Base-by-base conservation (phyloP, 2,113 vertebrate genomes). In the Corythaeola cristata region DNA sequence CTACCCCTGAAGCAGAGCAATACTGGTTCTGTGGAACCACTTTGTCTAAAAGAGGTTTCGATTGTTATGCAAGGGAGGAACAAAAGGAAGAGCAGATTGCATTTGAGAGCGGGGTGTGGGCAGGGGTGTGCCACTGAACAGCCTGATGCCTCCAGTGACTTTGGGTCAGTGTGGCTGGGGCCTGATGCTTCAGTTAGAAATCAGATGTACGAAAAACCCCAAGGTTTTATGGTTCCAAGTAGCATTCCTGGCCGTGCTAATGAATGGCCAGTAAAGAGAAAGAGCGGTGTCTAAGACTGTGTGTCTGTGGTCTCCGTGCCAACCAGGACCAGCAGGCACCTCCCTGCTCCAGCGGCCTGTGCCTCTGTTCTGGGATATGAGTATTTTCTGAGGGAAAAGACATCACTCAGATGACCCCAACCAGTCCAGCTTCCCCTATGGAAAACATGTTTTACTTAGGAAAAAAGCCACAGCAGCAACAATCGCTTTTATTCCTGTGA, bases 401-500 rank as follows among this genome's bases (percentile, higher is more conserved):
- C 47, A 35, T 52, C 2, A 4, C 73, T 67, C n/a, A 8, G 9
- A 35, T 64, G 15, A 60, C 35, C 63, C 52, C 30, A 74, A 41
- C 16, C 47, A 67, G 11, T n/a, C 53, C 67, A 18, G 24, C 22
- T 49, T 76, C 45, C 82, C 60, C 62, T 41, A 22, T 3, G 23
- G 41, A 67, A 88, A 88, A 83, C 4, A 76, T 15, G 45, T 37
- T 81, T 94, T 22, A 72, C 44, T 82, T 59, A 13, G 20, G 60
- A 75, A 95, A 39, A 88, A 87, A 45, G 77, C 81, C 62, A 89
- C n/a, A 79, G 68, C 37, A 86, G 50, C 69, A 88, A 55, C 59
- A 73, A 41, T 50, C 26, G 1, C 21, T 85, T 97, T 97, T 96
- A 95, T 97, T 96, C 52, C 66, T 91, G 35, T 50, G 21, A 87